phyloP scores from a whole-genome alignment of 2,797 vertebrate genomes.

The Oreonectes daqikongensis region DNA sequence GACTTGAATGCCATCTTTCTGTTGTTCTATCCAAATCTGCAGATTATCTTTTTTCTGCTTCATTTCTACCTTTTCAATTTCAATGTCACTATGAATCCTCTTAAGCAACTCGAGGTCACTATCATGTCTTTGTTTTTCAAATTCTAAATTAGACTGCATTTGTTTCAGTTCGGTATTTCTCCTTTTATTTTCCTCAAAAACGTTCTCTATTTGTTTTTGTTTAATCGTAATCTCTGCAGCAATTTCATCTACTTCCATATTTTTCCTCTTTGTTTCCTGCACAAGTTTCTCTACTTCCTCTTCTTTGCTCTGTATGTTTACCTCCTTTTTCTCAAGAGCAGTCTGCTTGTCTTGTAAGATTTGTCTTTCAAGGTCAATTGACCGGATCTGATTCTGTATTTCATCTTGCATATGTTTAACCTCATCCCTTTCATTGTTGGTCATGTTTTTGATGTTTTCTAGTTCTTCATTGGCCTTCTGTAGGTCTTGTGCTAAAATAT shows the following conservation, averaged over 20 bases:
- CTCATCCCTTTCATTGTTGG: constrained; percentile 12
- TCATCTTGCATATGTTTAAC: constrained; percentile 14
- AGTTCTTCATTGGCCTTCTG: constrained; percentile 16
- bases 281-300: not conserved
- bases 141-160: constrained; percentile 20
- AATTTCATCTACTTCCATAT: not conserved
- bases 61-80: constrained; percentile 10
- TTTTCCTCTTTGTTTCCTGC: not conserved
- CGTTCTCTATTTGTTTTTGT: constrained; percentile 18
- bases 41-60: constrained; percentile 13
- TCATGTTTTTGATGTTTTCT: constrained; percentile 13
- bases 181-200: constrained; percentile 26
- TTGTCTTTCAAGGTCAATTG: constrained; percentile 28
- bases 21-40: constrained; percentile 2
- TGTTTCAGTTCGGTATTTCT: constrained; percentile 9
- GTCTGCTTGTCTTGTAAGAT: constrained; percentile 23
- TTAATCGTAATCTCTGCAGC: constrained; percentile 3
- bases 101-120: constrained; percentile 22
- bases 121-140: constrained; percentile 6
- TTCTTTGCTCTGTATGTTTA: constrained; percentile 21
- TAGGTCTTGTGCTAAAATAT: not conserved
- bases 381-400: constrained; percentile 13
- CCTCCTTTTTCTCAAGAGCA: not conserved
- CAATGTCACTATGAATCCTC: constrained; percentile 12
- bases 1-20: not conserved